Evolutionary conservation across 2,797 vertebrate species (phyloP).

Genomic region (Phrynocephalus forsythii): DNA sequence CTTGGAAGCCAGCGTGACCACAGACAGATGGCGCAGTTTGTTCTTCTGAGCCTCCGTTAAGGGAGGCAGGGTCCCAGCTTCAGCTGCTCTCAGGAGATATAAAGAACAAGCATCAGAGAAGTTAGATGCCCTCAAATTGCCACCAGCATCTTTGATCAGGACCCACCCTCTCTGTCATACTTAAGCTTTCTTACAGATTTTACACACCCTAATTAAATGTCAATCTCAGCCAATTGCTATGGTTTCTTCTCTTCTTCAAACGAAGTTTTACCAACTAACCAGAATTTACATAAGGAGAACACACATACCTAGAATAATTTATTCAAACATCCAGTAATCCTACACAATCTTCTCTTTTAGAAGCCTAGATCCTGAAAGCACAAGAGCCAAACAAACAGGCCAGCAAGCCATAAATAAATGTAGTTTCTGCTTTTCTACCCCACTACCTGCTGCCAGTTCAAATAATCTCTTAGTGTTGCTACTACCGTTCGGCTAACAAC

Average conservation of each 20-base stretch:
- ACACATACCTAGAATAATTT: neutral
- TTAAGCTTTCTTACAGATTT: neutral
- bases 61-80: constrained; percentile 85
- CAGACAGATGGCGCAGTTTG: constrained; percentile 94
- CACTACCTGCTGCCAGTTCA: neutral
- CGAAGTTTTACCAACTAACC: neutral
- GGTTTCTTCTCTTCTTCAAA: neutral
- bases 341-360: neutral
- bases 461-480: neutral
- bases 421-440: neutral
- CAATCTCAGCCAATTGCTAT: neutral
- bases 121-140: neutral
- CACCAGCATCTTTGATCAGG: constrained; percentile 2
- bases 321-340: neutral
- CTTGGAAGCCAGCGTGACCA: constrained; percentile 95
- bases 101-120: constrained; percentile 3
- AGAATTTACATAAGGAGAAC: neutral
- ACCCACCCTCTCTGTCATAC: neutral
- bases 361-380: neutral
- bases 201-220: neutral
- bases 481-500: accelerated
- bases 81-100: constrained; percentile 65
- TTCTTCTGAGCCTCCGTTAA: constrained; percentile 95
- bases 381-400: neutral
- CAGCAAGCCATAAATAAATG: neutral